Conservation (phyloP, 1,140 invertebrate species). For the Bombus turneri region DNA sequence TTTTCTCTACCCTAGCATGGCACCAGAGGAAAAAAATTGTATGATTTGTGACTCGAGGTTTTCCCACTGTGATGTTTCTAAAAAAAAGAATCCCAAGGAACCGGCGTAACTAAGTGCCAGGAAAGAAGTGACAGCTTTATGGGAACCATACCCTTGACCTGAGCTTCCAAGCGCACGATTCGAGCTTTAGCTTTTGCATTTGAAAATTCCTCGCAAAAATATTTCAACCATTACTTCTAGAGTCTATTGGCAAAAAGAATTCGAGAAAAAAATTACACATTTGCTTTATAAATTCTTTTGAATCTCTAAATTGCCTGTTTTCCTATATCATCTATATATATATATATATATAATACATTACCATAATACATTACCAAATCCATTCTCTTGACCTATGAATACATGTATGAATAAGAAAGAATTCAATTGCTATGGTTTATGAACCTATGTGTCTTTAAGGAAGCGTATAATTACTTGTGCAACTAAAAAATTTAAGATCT, state of each 20-base stretch:
- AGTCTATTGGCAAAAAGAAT: not conserved
- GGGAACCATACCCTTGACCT: constrained; percentile 52
- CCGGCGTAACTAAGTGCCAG: constrained; percentile 40
- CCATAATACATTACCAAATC: no score
- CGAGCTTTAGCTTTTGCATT: not conserved
- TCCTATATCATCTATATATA: no score
- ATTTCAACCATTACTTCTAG: not conserved
- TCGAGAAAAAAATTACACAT: no score
- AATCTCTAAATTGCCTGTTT: no score
- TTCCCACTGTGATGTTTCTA: constrained; percentile 30
- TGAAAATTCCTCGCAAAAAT: constrained; percentile 2
- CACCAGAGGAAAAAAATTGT: constrained; percentile 21
- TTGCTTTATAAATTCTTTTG: no score
- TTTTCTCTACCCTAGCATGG: not conserved
- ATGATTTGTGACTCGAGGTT: constrained; percentile 36
- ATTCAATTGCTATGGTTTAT: no score
- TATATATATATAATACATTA: no score
- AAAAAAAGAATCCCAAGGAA: constrained; percentile 10
- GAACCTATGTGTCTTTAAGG: no score
- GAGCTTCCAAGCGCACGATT: constrained; percentile 24
- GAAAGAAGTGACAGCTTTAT: constrained; percentile 53
- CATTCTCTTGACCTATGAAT: no score
- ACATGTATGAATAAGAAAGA: no score
- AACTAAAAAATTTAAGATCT: no score
- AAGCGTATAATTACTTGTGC: no score